These are phyloP conservation scores for Diaprepes abbreviatus DNA, from an alignment of 2,888 invertebrate species.

Conservation along the genomic window DNA sequence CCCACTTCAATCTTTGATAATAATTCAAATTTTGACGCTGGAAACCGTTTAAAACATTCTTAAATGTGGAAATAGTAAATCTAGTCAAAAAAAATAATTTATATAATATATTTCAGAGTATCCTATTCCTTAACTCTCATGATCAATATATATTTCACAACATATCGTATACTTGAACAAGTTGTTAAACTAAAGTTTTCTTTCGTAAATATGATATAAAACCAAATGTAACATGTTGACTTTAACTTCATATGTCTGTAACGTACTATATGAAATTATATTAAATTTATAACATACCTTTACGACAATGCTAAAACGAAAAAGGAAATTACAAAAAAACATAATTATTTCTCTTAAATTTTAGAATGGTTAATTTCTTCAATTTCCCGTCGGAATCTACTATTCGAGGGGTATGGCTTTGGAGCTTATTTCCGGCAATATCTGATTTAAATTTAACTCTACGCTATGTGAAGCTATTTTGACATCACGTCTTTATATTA, in stretches of 20 bases:
- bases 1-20: no score
- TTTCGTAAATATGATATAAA: no score
- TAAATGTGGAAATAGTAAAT: no score
- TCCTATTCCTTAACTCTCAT: no score
- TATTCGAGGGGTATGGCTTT: constrained; percentile 29
- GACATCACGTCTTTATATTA: constrained; percentile 26
- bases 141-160: no score
- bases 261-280: background rate
- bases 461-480: constrained; percentile 31
- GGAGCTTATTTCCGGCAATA: constrained; percentile 43
- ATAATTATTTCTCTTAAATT: constrained; percentile 31
- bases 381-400: constrained; percentile 41
- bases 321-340: constrained; percentile 37
- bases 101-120: no score
- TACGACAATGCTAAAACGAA: background rate
- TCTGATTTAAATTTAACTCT: constrained; percentile 43
- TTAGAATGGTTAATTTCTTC: constrained; percentile 38
- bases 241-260: background rate
- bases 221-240: no score
- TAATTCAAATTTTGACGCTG: no score
- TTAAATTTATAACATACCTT: background rate
- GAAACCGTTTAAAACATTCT: no score
- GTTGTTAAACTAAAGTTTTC: no score
- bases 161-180: no score
- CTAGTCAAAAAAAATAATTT: no score